These are phyloP conservation scores for Cardiocondyla obscurior DNA, from an alignment of 1,140 invertebrate species.

Conservation along the genomic window DNA sequence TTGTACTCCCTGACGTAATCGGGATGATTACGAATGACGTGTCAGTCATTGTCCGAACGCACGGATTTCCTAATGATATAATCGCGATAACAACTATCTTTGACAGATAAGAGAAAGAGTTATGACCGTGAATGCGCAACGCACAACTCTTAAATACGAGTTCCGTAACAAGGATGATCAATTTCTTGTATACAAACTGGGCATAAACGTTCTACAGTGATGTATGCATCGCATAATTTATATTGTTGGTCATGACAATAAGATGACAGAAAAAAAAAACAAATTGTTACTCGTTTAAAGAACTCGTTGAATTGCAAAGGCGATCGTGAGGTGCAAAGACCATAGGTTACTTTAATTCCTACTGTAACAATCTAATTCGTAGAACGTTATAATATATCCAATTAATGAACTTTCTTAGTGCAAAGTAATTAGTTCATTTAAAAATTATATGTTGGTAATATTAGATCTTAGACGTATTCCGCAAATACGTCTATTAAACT, in stretches of 20 bases:
- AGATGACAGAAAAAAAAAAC: neutral
- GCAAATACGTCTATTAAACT: neutral
- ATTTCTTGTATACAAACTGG: neutral
- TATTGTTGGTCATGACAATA: neutral
- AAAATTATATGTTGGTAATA: neutral
- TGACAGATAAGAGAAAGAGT: neutral
- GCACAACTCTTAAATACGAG: too few species aligned
- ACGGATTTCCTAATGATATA: slow-evolving; percentile 6
- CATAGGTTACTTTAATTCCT: too few species aligned
- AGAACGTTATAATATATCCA: too few species aligned
- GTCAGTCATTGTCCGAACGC: neutral
- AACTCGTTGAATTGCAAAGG: too few species aligned
- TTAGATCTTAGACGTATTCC: neutral
- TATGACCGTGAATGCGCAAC: neutral
- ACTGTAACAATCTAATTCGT: too few species aligned
- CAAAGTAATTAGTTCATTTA: neutral
- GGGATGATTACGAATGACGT: neutral
- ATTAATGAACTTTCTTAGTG: too few species aligned
- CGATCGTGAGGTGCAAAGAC: too few species aligned
- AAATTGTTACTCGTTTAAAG: too few species aligned
- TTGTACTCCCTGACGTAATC: neutral
- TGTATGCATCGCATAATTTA: neutral
- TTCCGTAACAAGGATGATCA: neutral
- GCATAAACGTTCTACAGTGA: neutral
- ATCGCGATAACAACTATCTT: neutral